These are phyloP conservation scores for Beroe ovata DNA, from an alignment of 37 sponge, comb jelly and placozoan species.

Conservation along the genomic window DNA sequence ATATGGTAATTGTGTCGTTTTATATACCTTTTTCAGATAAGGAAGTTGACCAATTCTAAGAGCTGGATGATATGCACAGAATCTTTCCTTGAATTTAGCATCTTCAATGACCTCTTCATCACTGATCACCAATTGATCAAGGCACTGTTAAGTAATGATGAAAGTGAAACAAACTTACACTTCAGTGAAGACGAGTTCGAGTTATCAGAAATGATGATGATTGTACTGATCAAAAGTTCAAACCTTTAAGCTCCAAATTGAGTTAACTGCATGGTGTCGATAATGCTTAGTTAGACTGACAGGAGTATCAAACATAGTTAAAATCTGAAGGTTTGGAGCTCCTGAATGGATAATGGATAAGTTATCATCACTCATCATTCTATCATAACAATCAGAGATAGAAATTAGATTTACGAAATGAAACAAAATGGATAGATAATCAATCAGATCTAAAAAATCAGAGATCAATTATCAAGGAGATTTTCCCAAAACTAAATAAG, in stretches of 20 bases:
- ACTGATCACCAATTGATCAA: slow-evolving; percentile 79
- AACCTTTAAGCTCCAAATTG: slow-evolving; percentile 67
- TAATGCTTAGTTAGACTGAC: slow-evolving; percentile 73
- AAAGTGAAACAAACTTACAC: no score
- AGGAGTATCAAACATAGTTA: slow-evolving; percentile 81
- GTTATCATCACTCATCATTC: no score
- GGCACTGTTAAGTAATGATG: slow-evolving; percentile 65
- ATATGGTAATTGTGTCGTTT: no score
- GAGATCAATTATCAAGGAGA: no score
- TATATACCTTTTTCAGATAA: slow-evolving; percentile 38
- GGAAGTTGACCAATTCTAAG: slow-evolving; percentile 52
- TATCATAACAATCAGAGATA: no score
- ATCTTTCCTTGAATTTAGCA: slow-evolving; percentile 69
- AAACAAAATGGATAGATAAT: no score
- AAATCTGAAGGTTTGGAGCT: slow-evolving; percentile 68
- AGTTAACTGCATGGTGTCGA: slow-evolving; percentile 81
- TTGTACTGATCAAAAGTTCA: no score
- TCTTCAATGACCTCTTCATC: slow-evolving; percentile 86
- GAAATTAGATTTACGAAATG: no score
- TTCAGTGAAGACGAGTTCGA: no score
- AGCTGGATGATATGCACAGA: slow-evolving; percentile 61
- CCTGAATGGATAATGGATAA: slow-evolving; percentile 47
- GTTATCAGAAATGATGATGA: no score
- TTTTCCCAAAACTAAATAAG: no score
- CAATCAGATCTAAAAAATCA: no score